Evolutionary conservation across 2,888 invertebrate species (phyloP).

Genomic region (Hemithea aestivaria): DNA sequence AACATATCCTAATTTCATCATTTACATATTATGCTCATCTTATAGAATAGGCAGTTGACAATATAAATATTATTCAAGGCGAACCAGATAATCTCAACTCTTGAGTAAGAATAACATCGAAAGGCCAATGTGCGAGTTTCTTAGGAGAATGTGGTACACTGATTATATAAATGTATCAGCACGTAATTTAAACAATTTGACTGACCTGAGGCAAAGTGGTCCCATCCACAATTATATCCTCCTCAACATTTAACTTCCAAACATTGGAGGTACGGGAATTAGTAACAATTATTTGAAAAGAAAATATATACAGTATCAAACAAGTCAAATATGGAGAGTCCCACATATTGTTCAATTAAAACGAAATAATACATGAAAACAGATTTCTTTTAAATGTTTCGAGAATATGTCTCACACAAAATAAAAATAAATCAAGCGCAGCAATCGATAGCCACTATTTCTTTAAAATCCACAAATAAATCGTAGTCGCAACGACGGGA

Average conservation of each 20-base stretch:
- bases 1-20: conserved; percentile 1
- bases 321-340: conserved; percentile 79
- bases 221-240: conserved; percentile 85
- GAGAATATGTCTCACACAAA: conserved; percentile 44
- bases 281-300: conserved; percentile 84
- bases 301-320: conserved; percentile 84
- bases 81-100: conserved; percentile 32
- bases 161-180: conserved; percentile 58
- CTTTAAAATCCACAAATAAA: conserved; percentile 41
- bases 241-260: conserved; percentile 89
- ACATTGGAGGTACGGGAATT: conserved; percentile 90
- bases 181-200: conserved; percentile 33
- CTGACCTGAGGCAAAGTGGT: conserved; percentile 77
- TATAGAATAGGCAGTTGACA: conserved; percentile 12
- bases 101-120: conserved; percentile 32
- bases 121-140: conserved; percentile 32
- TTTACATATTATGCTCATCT: conserved; percentile 7
- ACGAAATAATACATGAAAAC: conserved; percentile 55
- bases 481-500: conserved; percentile 36
- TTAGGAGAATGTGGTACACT: conserved; percentile 37
- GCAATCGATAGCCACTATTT: conserved; percentile 44
- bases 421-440: conserved; percentile 40
- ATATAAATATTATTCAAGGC: conserved; percentile 38
- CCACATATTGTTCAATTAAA: conserved; percentile 67
- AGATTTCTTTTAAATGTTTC: conserved; percentile 35